A percentile compares a stretch with the other conserved stretches of the same genome.
phyloP scores from a whole-genome alignment of 2,797 vertebrate species.

The Rhinella marina region DNA sequence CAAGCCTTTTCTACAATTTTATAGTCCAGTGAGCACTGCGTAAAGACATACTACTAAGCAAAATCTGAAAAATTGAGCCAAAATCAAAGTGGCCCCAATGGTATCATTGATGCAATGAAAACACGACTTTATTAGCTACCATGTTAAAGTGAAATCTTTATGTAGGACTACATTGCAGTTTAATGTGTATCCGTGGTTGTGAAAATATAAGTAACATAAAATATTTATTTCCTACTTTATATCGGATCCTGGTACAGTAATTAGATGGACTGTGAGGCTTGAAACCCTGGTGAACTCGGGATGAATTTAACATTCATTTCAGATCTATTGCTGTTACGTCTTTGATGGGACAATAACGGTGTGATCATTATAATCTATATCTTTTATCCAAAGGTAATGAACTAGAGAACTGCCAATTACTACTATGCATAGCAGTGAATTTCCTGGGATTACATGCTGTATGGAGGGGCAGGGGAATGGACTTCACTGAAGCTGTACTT shows the following conservation, averaged over 20 bases:
- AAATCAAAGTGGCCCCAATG: background rate
- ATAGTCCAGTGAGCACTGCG: background rate
- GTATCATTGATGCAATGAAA: constrained; percentile 23
- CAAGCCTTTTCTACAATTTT: background rate
- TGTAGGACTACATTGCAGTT: background rate
- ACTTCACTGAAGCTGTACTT: background rate
- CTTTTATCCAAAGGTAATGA: constrained; percentile 8
- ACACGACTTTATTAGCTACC: background rate
- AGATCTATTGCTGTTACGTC: background rate
- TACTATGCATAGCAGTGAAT: background rate
- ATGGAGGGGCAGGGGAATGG: background rate
- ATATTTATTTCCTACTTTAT: constrained; percentile 2
- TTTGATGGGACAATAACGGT: background rate
- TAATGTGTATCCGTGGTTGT: background rate
- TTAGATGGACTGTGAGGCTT: background rate
- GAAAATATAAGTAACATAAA: constrained; percentile 11
- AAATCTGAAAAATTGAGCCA: constrained; percentile 1
- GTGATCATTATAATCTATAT: background rate
- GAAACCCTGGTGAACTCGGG: background rate
- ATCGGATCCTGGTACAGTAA: background rate
- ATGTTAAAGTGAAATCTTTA: constrained; percentile 2
- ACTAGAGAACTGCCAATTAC: background rate
- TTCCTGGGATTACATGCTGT: background rate
- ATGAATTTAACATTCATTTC: background rate
- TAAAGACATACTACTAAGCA: background rate